Evolutionary conservation across 2,888 invertebrate species (phyloP).

Genomic region (Steinernema carpocapsae): DNA sequence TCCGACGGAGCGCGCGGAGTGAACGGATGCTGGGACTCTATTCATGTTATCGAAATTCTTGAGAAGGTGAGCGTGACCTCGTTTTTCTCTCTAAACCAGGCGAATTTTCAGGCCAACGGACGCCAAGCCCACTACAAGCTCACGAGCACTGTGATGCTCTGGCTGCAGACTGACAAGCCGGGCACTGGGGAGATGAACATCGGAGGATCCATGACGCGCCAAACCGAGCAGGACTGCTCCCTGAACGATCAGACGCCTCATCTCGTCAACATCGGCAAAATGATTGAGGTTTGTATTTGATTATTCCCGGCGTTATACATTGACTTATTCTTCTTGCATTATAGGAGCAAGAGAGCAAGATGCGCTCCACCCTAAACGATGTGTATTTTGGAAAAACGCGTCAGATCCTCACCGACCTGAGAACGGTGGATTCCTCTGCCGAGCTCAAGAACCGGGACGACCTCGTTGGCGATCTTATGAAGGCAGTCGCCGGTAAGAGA

Average conservation of each 20-base stretch:
- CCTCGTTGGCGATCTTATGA: constrained; percentile 83
- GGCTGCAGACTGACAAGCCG: constrained; percentile 93
- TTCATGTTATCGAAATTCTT: constrained; percentile 96
- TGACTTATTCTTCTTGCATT: background rate
- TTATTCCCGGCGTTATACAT: background rate
- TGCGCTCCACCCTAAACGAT: constrained; percentile 93
- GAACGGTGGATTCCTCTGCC: constrained; percentile 82
- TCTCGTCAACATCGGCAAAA: constrained; percentile 95
- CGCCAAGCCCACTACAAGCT: constrained; percentile 92
- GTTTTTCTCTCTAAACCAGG: no score
- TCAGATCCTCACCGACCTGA: constrained; percentile 92
- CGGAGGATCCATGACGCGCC: constrained; percentile 92
- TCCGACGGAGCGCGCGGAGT: constrained; percentile 77
- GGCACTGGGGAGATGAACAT: constrained; percentile 98
- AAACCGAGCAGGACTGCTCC: constrained; percentile 87
- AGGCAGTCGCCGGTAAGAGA: constrained; percentile 74
- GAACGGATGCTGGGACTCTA: constrained; percentile 99
- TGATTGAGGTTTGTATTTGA: constrained; percentile 80
- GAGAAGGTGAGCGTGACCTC: constrained; percentile 66
- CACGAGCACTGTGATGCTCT: constrained; percentile 97
- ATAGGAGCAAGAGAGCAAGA: constrained; percentile 97
- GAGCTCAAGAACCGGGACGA: constrained; percentile 84
- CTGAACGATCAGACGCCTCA: constrained; percentile 93
- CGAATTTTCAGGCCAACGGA: constrained; percentile 74
- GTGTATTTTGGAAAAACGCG: constrained; percentile 99